Evolutionary conservation across 1,140 invertebrate genomes (phyloP).

Genomic region (Drosophila gunungcola): DNA sequence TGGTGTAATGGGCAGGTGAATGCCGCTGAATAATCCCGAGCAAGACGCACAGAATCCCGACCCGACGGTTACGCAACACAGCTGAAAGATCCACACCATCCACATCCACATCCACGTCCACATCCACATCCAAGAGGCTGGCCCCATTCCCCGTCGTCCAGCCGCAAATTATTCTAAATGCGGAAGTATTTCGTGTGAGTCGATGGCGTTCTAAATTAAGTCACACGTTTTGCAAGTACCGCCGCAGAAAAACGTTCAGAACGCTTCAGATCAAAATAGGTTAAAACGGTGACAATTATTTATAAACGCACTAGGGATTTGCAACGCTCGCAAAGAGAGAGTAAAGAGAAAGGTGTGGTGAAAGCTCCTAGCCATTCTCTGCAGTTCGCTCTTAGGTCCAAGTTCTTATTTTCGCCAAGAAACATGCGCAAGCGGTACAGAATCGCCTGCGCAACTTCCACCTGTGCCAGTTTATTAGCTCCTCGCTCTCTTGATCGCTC

Average conservation of each 20-base stretch:
- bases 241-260: constrained; percentile 22
- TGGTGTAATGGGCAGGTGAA: constrained; percentile 8
- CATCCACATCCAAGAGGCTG: constrained; percentile 44
- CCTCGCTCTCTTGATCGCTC: constrained; percentile 7
- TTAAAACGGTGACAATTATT: constrained; percentile 80
- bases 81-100: constrained; percentile 39
- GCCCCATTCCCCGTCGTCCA: constrained; percentile 63
- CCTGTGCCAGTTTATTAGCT: constrained; percentile 41
- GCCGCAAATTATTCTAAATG: constrained; percentile 76
- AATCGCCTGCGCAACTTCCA: constrained; percentile 57
- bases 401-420: constrained; percentile 35
- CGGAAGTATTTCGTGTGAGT: constrained; percentile 77
- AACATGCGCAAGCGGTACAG: constrained; percentile 66
- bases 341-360: constrained; percentile 6
- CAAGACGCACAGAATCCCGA: constrained; percentile 18
- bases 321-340: constrained; percentile 49
- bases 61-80: constrained; percentile 65
- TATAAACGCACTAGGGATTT: constrained; percentile 81
- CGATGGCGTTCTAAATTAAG: constrained; percentile 44
- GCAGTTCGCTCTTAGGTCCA: background rate
- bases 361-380: constrained; percentile 32
- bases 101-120: constrained; percentile 26
- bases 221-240: constrained; percentile 46
- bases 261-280: constrained; percentile 43
- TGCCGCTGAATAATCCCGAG: background rate